Evolutionary conservation across 2,113 vertebrate species (phyloP).

Genomic region (Oryzias melastigma): DNA sequence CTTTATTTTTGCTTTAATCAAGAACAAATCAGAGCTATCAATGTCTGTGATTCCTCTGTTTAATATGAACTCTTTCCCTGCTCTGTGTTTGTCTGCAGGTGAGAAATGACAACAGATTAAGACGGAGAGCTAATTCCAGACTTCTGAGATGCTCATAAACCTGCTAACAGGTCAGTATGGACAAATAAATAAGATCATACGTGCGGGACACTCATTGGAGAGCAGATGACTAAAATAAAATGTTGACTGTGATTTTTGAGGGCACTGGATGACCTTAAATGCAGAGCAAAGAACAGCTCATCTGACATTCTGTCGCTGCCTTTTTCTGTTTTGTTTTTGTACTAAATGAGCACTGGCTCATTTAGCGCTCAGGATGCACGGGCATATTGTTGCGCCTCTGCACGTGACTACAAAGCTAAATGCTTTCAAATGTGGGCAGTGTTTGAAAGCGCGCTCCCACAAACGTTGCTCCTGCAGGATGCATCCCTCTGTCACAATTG

Average conservation of each 20-base stretch:
- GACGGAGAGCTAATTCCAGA: slow-evolving; percentile 8
- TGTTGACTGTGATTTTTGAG: not conserved
- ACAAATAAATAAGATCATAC: not conserved
- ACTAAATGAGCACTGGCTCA: not conserved
- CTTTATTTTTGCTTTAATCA: no score
- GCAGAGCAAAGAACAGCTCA: slow-evolving; percentile 5
- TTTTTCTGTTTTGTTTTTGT: slow-evolving; percentile 25
- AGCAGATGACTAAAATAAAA: not conserved
- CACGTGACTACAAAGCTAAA: not conserved
- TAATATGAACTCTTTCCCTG: not conserved
- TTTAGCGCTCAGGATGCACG: not conserved
- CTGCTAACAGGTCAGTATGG: slow-evolving; percentile 49
- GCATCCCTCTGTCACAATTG: slow-evolving; percentile 10
- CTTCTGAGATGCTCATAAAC: slow-evolving; percentile 53
- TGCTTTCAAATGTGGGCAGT: slow-evolving; percentile 1
- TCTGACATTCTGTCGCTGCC: slow-evolving; percentile 19
- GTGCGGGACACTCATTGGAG: not conserved
- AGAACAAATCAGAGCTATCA: no score
- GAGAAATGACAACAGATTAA: slow-evolving; percentile 11
- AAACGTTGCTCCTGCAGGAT: not conserved
- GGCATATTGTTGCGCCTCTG: not conserved
- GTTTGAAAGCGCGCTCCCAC: no score
- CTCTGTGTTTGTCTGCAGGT: slow-evolving; percentile 48
- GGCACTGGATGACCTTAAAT: slow-evolving; percentile 24
- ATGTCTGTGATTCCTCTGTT: not conserved